These are phyloP conservation scores for Suricata suricatta DNA, from an alignment of 2,113 vertebrate species.

Conservation along the genomic window DNA sequence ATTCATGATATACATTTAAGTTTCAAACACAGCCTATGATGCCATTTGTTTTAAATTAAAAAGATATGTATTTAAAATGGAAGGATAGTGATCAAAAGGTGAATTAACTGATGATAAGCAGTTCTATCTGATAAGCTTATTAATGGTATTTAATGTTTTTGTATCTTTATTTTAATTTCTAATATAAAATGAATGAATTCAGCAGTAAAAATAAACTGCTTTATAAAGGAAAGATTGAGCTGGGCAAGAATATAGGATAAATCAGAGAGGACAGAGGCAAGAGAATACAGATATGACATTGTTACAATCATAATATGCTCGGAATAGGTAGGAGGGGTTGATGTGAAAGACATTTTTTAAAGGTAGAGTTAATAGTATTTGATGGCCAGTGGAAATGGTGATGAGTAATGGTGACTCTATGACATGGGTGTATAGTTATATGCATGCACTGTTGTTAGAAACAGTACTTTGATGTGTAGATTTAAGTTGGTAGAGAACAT, in stretches of 20 bases:
- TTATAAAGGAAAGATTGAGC: not conserved
- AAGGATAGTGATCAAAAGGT: not conserved
- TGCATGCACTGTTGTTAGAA: not conserved
- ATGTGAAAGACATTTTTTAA: not conserved
- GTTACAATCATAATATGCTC: not conserved
- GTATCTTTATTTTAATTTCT: not conserved
- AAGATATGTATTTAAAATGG: not conserved
- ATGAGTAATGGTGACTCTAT: not conserved
- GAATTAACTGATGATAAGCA: not conserved
- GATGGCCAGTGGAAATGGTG: not conserved
- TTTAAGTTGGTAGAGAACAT: not conserved
- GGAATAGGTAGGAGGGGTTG: not conserved
- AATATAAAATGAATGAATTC: conserved; percentile 6
- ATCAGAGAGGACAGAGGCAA: not conserved
- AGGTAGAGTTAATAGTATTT: not conserved
- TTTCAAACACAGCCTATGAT: conserved; percentile 26
- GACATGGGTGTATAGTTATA: not conserved
- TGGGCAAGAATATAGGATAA: not conserved
- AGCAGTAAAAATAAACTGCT: not conserved
- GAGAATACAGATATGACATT: not conserved
- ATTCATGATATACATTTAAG: not conserved
- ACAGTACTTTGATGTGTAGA: not conserved
- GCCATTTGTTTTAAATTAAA: not conserved
- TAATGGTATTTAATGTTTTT: not conserved
- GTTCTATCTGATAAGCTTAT: not conserved